Base-by-base conservation (phyloP, 2,113 vertebrate genomes). In the Pseudorectes ferrugineus region DNA sequence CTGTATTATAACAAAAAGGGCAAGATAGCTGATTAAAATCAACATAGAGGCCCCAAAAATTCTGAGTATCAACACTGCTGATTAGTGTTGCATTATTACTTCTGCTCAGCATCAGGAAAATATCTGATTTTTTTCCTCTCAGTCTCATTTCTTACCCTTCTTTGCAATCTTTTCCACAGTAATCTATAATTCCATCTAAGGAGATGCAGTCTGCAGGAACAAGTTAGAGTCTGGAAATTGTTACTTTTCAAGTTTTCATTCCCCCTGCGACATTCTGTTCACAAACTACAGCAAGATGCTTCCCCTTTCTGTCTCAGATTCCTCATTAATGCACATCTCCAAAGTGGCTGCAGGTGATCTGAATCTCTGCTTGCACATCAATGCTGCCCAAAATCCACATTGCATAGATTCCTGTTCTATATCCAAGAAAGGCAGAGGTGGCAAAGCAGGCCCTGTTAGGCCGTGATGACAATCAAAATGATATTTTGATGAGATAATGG, bases 1-100 rank as follows among this genome's bases (percentile, higher is more conserved):
- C 59, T 81, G 42, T 51, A 91, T 84, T 59, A 93, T 71, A 91
- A 84, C 42, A 89, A 93, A 91, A 93, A 84, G 71, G 48, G 43
- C 26, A 85, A 72, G 83, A 88, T 48, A 85, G 19, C 71, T 43
- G 57, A 49, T 42, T 81, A 91, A 94, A 80, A 94, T 91, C 89
- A 95, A 89, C 65, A 92, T 0, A 70, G 63, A 74, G 68, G 43
- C 80, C 80, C 89, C 68, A 19, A 74, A 89, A 95, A 78, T 85
- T 96, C 89, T 94, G 65, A 83, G 52, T 85, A 33, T 72, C 59
- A 63, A 57, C 70, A 40, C 25, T 80, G 49, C 33, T 73, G 63
- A 76, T 80, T 57, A 73, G 5, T 63, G 63, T 72, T 80, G 49
- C 65, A 51, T 77, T 80, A 84, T 84, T 29, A 33, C 28, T 84